Conservation (phyloP, 2,113 vertebrate species). For the Candoia aspera region DNA sequence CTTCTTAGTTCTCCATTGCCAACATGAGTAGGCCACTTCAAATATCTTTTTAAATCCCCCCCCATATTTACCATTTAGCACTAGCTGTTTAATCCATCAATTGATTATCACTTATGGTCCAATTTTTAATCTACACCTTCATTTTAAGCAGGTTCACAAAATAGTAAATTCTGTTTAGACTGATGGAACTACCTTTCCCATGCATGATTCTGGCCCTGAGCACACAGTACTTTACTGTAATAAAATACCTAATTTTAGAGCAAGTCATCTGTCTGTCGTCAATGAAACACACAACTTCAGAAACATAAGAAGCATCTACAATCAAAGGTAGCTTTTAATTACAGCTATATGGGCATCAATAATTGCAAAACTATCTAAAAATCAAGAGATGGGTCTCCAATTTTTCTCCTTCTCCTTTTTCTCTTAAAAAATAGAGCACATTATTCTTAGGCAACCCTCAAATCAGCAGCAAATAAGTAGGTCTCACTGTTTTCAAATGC, state of each 20-base stretch:
- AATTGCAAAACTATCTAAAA: slow-evolving; percentile 41
- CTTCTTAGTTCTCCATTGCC: neutral
- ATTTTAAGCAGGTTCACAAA: neutral
- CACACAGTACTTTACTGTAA: slow-evolving; percentile 48
- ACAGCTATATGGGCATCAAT: slow-evolving; percentile 19
- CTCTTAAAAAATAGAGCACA: slow-evolving; percentile 5
- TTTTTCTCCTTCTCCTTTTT: neutral
- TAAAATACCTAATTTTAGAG: slow-evolving; percentile 23
- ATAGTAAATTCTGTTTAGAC: neutral
- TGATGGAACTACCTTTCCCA: neutral
- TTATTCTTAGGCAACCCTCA: slow-evolving; percentile 19
- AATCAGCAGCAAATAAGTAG: slow-evolving; percentile 65
- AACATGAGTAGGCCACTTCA: neutral
- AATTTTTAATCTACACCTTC: slow-evolving; percentile 25
- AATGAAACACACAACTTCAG: neutral
- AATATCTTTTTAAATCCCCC: neutral
- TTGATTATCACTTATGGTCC: slow-evolving; percentile 13
- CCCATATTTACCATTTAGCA: neutral
- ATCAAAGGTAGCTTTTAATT: slow-evolving; percentile 14
- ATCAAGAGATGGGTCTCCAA: neutral
- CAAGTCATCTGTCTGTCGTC: neutral
- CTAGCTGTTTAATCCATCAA: neutral
- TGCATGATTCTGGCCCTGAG: neutral
- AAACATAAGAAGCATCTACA: slow-evolving; percentile 1
- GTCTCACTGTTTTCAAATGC: slow-evolving; percentile 67